Evolutionary conservation across 2,888 invertebrate species (phyloP), one percentile per base, ranked within the genome.

Genomic region (Pelosia muscerda): DNA sequence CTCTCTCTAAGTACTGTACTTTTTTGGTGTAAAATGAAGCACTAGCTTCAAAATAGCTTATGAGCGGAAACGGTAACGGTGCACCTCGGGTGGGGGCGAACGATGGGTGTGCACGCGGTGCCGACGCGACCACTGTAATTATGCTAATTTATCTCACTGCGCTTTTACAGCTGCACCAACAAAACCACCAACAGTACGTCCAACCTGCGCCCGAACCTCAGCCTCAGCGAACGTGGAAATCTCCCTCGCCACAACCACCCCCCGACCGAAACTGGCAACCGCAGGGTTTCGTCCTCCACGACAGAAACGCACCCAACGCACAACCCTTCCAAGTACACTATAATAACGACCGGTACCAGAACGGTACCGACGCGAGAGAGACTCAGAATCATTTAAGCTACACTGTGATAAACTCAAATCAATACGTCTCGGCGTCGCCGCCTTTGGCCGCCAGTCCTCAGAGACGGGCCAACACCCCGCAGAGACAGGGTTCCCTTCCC

Each of bases 271-370:
- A 83, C 78, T 93, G 94, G 94, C 88, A 88, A 68, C 92, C 95
- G 63, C 95, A 95, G 81, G 96, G 96, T 61, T 97, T 97, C 90
- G 93, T 97, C 73, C 92, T 97, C 65, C 97, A 97, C 88, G 96
- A 97, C 72, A 92, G 95, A 60, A 88, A 55, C 60, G 49, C 63
- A 1, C 62, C 84, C 56, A 83, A 81, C 78, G 89, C 73, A 38
- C 77, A 90, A 76, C 89, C 90, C 64, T 90, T 89, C 83, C 92
- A 87, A 72, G 90, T 92, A 62, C 93, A 93, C 71, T 92, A 93
- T 78, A 89, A 85, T 77, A 84, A 75, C 89, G 95, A 95, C 76
- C 93, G 96, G 78, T 96, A 96, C 87, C 96, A 96, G 81, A 97
- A 97, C 85, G 96, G 97, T 63, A 96, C 96, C 68, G 96, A 96